Conservation (phyloP, 2,113 vertebrate species). For the Butorides virescens region DNA sequence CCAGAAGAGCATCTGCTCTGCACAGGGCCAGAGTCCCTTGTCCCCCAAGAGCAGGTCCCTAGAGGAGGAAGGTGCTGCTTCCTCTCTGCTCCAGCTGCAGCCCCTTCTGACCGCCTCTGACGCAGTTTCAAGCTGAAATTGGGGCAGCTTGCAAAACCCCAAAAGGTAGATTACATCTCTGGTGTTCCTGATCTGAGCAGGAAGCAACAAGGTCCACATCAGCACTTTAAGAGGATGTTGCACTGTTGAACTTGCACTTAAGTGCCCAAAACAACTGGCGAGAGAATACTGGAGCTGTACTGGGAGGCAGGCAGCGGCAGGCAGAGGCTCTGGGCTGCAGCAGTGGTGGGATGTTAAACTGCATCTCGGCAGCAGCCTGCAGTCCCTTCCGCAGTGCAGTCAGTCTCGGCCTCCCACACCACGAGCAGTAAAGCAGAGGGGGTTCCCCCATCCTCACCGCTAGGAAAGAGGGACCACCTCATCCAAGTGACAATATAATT, state of each 20-base stretch:
- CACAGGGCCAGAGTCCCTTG: fast-evolving
- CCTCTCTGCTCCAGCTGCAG: neutral
- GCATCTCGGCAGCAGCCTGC: neutral
- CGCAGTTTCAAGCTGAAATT: neutral
- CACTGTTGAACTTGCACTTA: neutral
- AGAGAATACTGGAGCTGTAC: neutral
- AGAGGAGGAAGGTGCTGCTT: neutral
- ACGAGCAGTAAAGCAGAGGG: fast-evolving
- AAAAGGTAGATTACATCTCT: neutral
- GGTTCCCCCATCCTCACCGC: neutral
- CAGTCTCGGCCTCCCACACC: neutral
- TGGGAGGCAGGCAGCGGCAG: neutral
- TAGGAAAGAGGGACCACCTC: conserved; percentile 2
- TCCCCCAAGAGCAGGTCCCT: neutral
- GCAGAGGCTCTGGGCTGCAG: neutral
- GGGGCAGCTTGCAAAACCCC: neutral
- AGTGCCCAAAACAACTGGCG: neutral
- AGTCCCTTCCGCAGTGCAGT: neutral
- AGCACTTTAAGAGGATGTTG: neutral
- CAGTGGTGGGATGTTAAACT: neutral
- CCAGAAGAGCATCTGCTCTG: neutral
- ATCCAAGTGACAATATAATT: conserved; percentile 57
- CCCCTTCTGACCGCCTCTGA: neutral
- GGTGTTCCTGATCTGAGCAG: neutral
- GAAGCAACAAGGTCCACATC: neutral